phyloP scores from a whole-genome alignment of 1,140 invertebrate genomes.

The Neotoxoptera formosana region DNA sequence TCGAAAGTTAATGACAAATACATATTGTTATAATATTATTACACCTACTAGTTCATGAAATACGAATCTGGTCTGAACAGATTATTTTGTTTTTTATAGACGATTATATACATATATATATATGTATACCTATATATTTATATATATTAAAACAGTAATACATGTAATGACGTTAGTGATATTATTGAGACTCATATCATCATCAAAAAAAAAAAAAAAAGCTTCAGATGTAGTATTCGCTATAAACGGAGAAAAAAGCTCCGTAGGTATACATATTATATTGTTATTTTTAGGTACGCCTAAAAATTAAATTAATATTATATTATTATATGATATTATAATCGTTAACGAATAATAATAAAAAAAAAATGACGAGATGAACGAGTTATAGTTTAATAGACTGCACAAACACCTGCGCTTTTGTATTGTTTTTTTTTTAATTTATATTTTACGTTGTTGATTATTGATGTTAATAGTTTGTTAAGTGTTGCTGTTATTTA shows the following conservation, averaged over 20 bases:
- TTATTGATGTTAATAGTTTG: constrained; percentile 40
- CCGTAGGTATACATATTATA: neutral
- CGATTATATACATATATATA: neutral
- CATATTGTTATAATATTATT: neutral
- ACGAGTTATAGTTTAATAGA: constrained; percentile 35
- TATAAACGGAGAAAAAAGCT: neutral
- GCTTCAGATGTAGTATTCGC: constrained; percentile 35
- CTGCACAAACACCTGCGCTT: constrained; percentile 52
- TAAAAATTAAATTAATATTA: neutral
- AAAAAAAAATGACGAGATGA: neutral
- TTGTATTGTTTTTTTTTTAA: constrained; percentile 29
- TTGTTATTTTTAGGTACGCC: constrained; percentile 32
- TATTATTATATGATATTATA: neutral
- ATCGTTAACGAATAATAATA: constrained; percentile 8
- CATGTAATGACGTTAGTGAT: constrained; percentile 8
- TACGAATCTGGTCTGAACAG: neutral
- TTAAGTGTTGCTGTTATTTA: constrained; percentile 55
- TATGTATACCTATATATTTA: neutral
- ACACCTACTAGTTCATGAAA: neutral
- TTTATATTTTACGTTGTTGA: constrained; percentile 40
- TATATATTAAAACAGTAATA: neutral
- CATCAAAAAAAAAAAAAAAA: neutral
- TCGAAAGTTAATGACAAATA: neutral
- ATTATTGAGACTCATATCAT: constrained; percentile 32
- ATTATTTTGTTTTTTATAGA: neutral